Percentiles rank a stretch among this genome's conserved stretches.
These are phyloP conservation scores for Etia nguti DNA, from an alignment of 2,113 vertebrate genomes.

Conservation along the genomic window DNA sequence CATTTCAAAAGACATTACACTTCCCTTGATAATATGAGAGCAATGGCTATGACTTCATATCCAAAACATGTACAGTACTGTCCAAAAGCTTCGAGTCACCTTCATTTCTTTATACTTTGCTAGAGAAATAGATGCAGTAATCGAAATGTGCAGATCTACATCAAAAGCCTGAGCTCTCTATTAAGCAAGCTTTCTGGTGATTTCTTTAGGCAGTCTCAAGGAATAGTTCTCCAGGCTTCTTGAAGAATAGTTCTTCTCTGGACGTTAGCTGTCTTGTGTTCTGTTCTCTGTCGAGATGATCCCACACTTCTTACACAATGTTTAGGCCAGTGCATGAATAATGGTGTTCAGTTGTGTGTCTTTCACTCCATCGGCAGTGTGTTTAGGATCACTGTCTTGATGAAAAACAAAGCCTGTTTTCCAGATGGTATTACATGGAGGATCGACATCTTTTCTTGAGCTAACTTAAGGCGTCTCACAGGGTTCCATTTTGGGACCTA, in stretches of 20 bases:
- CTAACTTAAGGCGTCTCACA: not conserved
- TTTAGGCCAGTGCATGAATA: not conserved
- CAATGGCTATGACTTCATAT: not conserved
- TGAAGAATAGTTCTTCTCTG: not conserved
- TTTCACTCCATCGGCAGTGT: not conserved
- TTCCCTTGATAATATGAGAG: not conserved
- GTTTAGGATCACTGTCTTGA: not conserved
- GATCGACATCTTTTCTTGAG: not conserved
- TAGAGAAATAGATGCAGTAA: not conserved
- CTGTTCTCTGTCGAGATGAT: not conserved
- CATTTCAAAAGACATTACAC: not conserved
- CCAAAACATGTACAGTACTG: not conserved
- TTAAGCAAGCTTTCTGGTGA: not conserved
- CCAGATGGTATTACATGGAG: not conserved
- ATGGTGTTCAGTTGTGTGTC: not conserved
- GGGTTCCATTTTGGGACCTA: not conserved
- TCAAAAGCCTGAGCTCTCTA: too few relatives aligned
- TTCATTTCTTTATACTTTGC: not conserved
- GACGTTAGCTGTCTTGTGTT: accelerated
- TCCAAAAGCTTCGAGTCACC: not conserved
- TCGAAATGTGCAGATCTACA: not conserved
- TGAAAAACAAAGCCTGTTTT: not conserved
- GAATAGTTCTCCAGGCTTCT: not conserved
- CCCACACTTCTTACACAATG: not conserved
- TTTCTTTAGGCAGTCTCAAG: not conserved